Conservation (phyloP, 2,797 vertebrate species). For the Clamator glandarius region DNA sequence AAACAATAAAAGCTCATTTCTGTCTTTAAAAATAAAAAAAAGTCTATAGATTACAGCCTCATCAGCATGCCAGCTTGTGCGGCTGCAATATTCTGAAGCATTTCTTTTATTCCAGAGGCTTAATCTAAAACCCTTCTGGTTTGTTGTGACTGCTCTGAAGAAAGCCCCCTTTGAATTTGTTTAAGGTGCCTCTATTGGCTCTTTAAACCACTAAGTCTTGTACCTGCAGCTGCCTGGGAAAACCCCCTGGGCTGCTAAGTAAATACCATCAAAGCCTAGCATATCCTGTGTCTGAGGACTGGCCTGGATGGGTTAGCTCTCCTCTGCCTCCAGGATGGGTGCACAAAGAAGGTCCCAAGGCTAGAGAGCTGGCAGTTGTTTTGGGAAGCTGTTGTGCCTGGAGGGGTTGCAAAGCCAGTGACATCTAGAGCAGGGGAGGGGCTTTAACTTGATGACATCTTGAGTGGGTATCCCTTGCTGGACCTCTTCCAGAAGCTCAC, state of each 20-base stretch:
- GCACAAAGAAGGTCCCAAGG: neutral
- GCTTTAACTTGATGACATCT: neutral
- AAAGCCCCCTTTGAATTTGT: neutral
- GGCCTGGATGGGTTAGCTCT: neutral
- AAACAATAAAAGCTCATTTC: conserved; percentile 9
- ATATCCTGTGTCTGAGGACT: neutral
- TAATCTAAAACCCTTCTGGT: neutral
- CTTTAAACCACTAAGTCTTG: neutral
- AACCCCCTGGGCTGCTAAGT: neutral
- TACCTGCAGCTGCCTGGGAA: neutral
- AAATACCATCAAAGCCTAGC: neutral
- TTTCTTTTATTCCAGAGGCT: neutral
- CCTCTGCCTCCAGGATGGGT: neutral
- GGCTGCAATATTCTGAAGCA: neutral
- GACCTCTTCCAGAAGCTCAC: neutral
- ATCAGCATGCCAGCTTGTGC: neutral
- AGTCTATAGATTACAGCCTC: neutral
- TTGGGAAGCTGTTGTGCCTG: neutral
- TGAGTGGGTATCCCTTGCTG: neutral
- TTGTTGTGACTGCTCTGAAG: neutral
- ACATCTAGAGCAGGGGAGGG: neutral
- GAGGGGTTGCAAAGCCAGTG: neutral
- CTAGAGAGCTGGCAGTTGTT: neutral
- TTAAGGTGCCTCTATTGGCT: neutral
- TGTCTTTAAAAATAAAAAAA: neutral